Base-by-base conservation (phyloP, 30 jellyfish, hydroid and myxozoan species). In the Mastigias papua region DNA sequence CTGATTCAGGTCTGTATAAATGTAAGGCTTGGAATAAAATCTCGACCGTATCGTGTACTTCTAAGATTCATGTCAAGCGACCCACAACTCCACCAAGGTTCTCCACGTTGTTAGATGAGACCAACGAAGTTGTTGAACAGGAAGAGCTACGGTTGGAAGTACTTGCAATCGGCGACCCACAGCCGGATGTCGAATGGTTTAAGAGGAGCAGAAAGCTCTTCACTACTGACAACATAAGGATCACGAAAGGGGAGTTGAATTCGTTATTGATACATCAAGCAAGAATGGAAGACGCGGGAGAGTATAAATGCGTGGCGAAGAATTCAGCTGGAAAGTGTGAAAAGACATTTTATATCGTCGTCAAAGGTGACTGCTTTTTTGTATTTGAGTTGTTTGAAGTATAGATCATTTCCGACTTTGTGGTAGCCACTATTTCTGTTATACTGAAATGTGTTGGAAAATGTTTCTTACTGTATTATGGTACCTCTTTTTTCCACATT, bases 261-360 rank as follows among this genome's bases (percentile, higher is more conserved):
- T 82, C 97, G 0, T 80, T 94, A 50, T 87, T 86, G 8, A 25
- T 94, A 48, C 96, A 64, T n/a, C 89, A 89, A 1, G 97, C 97
- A 31, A 58, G 72, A 50, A 64, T 75, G 32, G 96, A 77, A 20
- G 98, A 87, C 87, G 82, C 93, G 25, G 99, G 99, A 19, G 80
- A 57, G 42, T 96, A 84, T 81, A 89, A 74, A 78, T 96, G 99
- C 58, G 79, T 74, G 1, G 99, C 98, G 25, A 80, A 29, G 35
- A 96, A 96, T 58, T 22, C 85, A 0, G 96, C 92, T 76, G 99
- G 99, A 8, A 81, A 74, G 1, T 90, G 89, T 31, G 97, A 89
- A 34, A 84, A 79, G 77, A 62, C 74, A 4, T 90, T 94, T 66
- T 69, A 15, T 31, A 87, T 93, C 34, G 76, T 77, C 37, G 96